A percentile compares a stretch with the other conserved stretches of the same genome.
Evolutionary conservation across 2,888 invertebrate species (phyloP).

Genomic region (Hedya salicella): DNA sequence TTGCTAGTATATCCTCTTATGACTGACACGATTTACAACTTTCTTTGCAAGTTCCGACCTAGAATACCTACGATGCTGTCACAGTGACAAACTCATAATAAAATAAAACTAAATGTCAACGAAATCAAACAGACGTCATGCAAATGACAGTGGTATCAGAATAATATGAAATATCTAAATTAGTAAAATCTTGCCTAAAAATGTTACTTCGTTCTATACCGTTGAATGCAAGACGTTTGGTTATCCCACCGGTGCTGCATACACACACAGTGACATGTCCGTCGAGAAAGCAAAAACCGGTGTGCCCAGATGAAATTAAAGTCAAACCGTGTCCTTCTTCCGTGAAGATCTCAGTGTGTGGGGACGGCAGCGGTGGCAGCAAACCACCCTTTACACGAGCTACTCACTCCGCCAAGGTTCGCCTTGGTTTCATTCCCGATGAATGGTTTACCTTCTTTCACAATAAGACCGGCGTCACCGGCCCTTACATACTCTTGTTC

Average conservation of each 20-base stretch:
- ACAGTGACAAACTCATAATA: too few relatives aligned
- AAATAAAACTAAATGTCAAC: conserved; percentile 6
- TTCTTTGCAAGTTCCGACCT: too few relatives aligned
- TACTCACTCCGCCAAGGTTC: conserved; percentile 78
- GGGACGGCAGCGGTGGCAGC: not conserved
- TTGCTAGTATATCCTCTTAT: too few relatives aligned
- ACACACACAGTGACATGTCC: conserved; percentile 31
- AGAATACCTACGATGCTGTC: too few relatives aligned
- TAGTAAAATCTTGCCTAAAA: not conserved
- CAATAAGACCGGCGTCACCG: conserved; percentile 93
- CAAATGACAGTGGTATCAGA: not conserved
- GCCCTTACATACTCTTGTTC: conserved; percentile 94
- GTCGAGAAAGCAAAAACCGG: not conserved
- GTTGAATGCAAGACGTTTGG: not conserved
- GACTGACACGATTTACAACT: too few relatives aligned
- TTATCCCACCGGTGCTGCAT: conserved; percentile 10
- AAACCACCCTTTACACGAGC: conserved; percentile 53
- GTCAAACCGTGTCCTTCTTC: not conserved
- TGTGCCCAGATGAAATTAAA: not conserved
- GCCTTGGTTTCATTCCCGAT: conserved; percentile 80
- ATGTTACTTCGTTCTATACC: conserved; percentile 26
- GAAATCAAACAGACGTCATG: conserved; percentile 9
- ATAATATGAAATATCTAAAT: conserved; percentile 6
- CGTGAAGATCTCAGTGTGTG: not conserved
- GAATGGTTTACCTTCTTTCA: conserved; percentile 93